Conservation (phyloP, 37 sponge, comb jelly and placozoan species). For the Eunapius fragilis region DNA sequence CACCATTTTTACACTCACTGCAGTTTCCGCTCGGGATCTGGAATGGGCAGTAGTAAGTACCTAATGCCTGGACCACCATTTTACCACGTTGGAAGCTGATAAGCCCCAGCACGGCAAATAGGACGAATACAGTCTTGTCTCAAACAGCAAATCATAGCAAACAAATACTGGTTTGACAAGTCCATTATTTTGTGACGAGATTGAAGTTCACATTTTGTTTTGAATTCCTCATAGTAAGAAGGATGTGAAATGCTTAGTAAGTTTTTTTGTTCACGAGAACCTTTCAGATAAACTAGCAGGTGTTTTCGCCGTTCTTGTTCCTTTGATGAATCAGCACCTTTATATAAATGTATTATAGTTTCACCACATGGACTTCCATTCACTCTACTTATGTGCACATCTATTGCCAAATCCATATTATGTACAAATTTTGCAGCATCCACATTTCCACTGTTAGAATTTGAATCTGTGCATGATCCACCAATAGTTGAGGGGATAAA, state of each 20-base stretch:
- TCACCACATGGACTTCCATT: constrained; percentile 45
- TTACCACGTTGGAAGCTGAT: constrained; percentile 7
- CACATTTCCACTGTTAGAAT: constrained; percentile 19
- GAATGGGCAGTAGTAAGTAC: constrained; percentile 25
- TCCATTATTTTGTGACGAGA: not conserved
- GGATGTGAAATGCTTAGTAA: not conserved
- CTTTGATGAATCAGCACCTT: constrained; percentile 21
- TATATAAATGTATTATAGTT: constrained; percentile 16
- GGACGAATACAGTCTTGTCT: constrained; percentile 24
- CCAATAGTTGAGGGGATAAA: constrained; percentile 49
- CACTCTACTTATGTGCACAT: constrained; percentile 41
- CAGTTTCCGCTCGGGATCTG: constrained; percentile 3
- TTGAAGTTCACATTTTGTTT: not conserved
- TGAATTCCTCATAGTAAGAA: too few relatives aligned
- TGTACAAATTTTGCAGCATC: not conserved
- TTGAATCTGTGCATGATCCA: constrained; percentile 15
- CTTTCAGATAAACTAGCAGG: constrained; percentile 14
- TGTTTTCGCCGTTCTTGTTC: not conserved
- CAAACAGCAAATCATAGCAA: constrained; percentile 24
- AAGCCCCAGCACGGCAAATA: not conserved
- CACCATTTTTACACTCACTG: constrained; percentile 4
- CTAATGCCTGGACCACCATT: constrained; percentile 13
- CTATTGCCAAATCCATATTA: constrained; percentile 32
- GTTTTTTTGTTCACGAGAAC: not conserved
- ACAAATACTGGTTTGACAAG: constrained; percentile 8